Base-by-base conservation (phyloP, 2,888 invertebrate species). In the Drosophila tripunctata region DNA sequence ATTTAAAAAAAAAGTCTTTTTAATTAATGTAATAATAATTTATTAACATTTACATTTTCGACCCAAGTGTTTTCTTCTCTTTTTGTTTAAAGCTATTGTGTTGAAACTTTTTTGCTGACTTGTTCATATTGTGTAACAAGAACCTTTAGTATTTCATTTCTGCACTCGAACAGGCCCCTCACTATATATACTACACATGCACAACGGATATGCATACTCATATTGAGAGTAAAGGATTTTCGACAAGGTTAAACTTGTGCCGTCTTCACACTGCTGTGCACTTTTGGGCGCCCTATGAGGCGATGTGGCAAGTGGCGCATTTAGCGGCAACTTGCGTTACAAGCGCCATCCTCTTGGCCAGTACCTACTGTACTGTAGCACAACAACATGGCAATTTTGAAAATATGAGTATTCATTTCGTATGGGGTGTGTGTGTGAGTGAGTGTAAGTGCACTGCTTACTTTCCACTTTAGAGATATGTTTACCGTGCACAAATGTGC, bases 401-500 rank as follows among this genome's bases (percentile, higher is more conserved):
- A 55, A 40, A 58, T 70, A 40, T 44, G 27, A 17, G 56, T 24
- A 43, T 43, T 24, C 24, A 38, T 51, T 36, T 36, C n/a, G 24
- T 27, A 36, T 24, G 6, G 6, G n/a, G 4, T 21, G 15, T 31
- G 41, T 35, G 8, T 45, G 31, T 19, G 17, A 8, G 41, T 15
- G 22, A 38, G 31, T 44, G 35, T 17, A 56, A 58, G 61, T 62
- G 4, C 14, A 14, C 43, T 43, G 76, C 77, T 80, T 71, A 75
- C 66, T 82, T 85, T 86, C 52, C 86, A 86, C 86, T 86, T 70
- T 56, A 65, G 56, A 65, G 70, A 86, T 76, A 76, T 76, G 75
- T 83, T 86, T 77, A 71, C 77, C 80, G 67, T 80, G 67, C 58
- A 55, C 45, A 73, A 67, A 61, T 76, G 76, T 67, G 64, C 47